A percentile compares a stretch with the other conserved stretches of the same genome.
phyloP scores from a whole-genome alignment of 2,797 vertebrate species.

The Notoglanidium macrostoma region DNA sequence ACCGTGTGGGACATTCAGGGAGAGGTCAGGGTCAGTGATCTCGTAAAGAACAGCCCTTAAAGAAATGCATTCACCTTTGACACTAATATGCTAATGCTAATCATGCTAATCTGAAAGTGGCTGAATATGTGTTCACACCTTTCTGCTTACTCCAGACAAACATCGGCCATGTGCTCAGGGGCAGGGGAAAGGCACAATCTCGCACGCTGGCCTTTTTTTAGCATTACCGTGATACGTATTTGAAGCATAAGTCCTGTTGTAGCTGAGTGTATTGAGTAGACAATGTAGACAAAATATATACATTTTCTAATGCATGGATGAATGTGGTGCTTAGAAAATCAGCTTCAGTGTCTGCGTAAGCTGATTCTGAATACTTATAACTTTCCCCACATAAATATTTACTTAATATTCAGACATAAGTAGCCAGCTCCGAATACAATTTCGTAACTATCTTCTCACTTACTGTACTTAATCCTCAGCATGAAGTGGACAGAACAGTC shows the following conservation, averaged over 20 bases:
- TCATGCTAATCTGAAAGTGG: slow-evolving; percentile 28
- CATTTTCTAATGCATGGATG: neutral
- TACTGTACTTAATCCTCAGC: neutral
- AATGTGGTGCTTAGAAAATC: neutral
- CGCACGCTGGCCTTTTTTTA: slow-evolving; percentile 28
- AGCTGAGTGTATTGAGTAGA: neutral
- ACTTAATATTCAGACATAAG: neutral
- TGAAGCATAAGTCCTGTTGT: neutral
- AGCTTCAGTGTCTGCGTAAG: neutral
- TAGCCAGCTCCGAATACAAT: neutral
- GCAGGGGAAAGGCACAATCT: slow-evolving; percentile 32
- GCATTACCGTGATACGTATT: neutral
- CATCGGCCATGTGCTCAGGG: slow-evolving; percentile 44
- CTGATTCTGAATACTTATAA: neutral
- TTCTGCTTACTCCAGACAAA: slow-evolving; percentile 43
- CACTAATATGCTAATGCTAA: slow-evolving; percentile 32
- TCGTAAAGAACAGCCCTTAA: slow-evolving; percentile 51
- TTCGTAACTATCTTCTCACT: neutral
- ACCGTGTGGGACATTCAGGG: slow-evolving; percentile 52
- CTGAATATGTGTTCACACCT: slow-evolving; percentile 6
- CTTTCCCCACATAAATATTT: neutral
- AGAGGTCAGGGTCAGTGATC: slow-evolving; percentile 59
- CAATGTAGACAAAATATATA: neutral
- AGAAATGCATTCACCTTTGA: slow-evolving; percentile 51
- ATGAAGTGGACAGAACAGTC: neutral